Evolutionary conservation across 2,797 vertebrate species (phyloP), one percentile per base, ranked within the genome.

Genomic region (Malurus leucopterus): DNA sequence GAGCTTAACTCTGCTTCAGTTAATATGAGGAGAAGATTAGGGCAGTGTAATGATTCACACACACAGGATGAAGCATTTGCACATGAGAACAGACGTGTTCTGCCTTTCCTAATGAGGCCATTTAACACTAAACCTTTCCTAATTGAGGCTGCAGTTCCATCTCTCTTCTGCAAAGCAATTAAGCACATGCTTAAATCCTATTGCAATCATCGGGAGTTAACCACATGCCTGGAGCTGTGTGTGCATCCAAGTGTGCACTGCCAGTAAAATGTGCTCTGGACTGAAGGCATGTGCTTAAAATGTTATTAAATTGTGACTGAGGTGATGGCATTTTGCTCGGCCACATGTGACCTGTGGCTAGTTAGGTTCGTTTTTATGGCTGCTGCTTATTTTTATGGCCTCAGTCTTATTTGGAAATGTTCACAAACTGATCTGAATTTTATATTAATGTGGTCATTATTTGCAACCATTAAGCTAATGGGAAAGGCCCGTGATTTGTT

Each of bases 111-210:
- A 95, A 94, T 95, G 93, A 95, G 94, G 85, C 93, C 94, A 94
- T 95, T 95, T 95, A 94, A 93, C 92, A 88, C 92, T 95, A 95
- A 95, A 89, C 93, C 92, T 91, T 91, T 89, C 90, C 92, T 94
- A 95, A 95, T 93, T 92, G 93, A 94, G 77, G 63, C 89, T 92
- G 87, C 89, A 84, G 79, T 90, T 93, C 90, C 82, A 91, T 83
- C 79, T 78, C 89, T 73, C 11, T 88, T 91, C 94, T 91, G 82
- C 90, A 79, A 63, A 92, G 93, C 94, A 95, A 95, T 95, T 95
- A 95, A 90, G 94, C 79, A 89, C 93, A 91, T 95, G 84, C 89
- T 92, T 92, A 93, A 94, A 91, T 92, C 90, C 90, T 85, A 61
- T 86, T 92, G 93, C 84, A 95, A 46, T 94, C 91, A 81, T 67